Evolutionary conservation across 92 coral and sea anemone genomes (phyloP), one percentile per base, ranked within the genome.

Genomic region (Metridium senile): DNA sequence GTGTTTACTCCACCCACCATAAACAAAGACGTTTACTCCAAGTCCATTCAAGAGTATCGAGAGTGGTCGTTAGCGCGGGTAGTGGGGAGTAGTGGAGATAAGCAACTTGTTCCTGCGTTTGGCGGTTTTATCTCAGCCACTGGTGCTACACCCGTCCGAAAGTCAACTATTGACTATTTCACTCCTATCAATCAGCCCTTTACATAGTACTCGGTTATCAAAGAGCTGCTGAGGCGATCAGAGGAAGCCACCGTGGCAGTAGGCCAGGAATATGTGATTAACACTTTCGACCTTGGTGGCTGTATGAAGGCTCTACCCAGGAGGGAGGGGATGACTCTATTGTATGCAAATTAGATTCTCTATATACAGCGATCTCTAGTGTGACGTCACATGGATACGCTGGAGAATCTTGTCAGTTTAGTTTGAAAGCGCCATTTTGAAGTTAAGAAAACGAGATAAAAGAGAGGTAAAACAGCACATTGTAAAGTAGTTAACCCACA

Each of bases 91-190:
- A 71, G 62, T 20, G 72, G 81, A 52, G 74, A 26, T 58, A 76
- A 77, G 67, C 88, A 76, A 64, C 66, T 77, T 56, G 86, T 81
- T 19, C 79, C 80, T 2, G 90, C 69, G 11, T 71, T 81, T 81
- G 90, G 90, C 61, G 86, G 83, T 22, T 84, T 88, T 70, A 65
- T 87, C 29, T 87, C 92, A 28, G 86, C 89, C 19, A 88, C 92
- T 30, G 92, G 89, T 9, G 57, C 21, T 31, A 27, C 57, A 25
- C 89, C 84, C 2, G 57, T 11, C 51, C 71, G 52, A 21, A 87
- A 67, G 29, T 77, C 84, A 33, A 77, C 84, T 9, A 73, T 66
- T 21, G 87, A 86, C 6, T 87, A 82, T 23, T 66, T 77, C 58
- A 74, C 76, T 10, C 88, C 92, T 19, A 79, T 88, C 68, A 33